phyloP scores from a whole-genome alignment of 2,797 vertebrate species.

The Tragelaphus oryx region DNA sequence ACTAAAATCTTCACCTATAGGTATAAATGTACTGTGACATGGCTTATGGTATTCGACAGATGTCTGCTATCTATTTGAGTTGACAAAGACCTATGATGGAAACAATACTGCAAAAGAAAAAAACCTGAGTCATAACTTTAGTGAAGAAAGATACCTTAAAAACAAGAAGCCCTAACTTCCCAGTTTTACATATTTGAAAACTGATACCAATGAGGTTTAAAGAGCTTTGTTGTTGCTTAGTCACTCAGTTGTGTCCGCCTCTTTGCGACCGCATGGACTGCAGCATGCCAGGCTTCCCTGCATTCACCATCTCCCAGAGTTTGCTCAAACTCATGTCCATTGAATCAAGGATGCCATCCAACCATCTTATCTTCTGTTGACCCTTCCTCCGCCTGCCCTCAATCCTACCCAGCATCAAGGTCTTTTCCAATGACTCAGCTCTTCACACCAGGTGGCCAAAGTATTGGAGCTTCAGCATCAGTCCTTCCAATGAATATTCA shows the following conservation, averaged over 20 bases:
- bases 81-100: neutral
- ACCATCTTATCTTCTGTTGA: neutral
- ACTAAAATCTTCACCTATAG: neutral
- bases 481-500: no score
- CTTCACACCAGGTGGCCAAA: neutral
- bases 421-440: neutral
- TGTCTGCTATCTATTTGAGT: neutral
- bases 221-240: neutral
- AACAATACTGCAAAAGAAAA: slow-evolving; percentile 1
- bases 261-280: neutral
- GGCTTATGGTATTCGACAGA: neutral
- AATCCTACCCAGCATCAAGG: neutral
- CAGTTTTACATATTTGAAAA: slow-evolving; percentile 25
- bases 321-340: neutral
- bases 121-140: neutral
- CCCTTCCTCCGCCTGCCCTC: neutral
- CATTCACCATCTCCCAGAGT: neutral
- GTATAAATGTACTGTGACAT: neutral
- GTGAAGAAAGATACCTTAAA: neutral
- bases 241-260: neutral
- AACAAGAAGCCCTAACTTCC: neutral
- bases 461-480: neutral
- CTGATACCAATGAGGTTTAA: neutral
- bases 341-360: neutral
- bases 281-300: neutral